Base-by-base conservation (phyloP, 2,113 vertebrate species). In the Cariama cristata region DNA sequence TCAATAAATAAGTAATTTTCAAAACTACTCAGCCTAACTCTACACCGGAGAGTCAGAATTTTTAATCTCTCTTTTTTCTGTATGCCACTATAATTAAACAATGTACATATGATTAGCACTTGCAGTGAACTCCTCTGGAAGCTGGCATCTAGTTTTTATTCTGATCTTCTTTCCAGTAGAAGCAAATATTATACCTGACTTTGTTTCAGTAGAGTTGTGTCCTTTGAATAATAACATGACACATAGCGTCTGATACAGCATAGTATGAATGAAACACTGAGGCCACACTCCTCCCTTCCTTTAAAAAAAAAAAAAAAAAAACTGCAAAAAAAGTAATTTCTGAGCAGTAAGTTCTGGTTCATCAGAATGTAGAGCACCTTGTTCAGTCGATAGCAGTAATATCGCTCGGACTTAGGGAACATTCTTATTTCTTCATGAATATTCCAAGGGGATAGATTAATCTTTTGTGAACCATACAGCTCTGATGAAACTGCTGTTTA, bases 381-480 rank as follows among this genome's bases (percentile, higher is more conserved):
- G 18, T 97, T 97, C 98, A 96, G 94, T 80, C 17, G 3, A 96
- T 44, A 97, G 80, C 62, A 93, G 68, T 79, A 97, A 94, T 96
- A 98, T 71, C 95, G 66, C 77, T 50, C 83, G 88, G 88, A 98
- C 75, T 96, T 91, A 88, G 53, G 50, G 62, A 98, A 97, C 74
- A 88, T 97, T 97, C 92, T 94, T 97, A 96, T 84, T 98, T 90
- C 98, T 96, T 98, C 94, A 97, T 98, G 95, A 98, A 98, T 98
- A 98, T 97, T 98, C 96, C 30, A 30, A 92, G 62, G 67, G 59
- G 60, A 77, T 88, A 97, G 79, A 95, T 97, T 96, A 97, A 98
- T 97, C 88, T 97, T 93, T 92, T 89, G 92, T 97, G 93, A 97
- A 94, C 56, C 88, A 81, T 49, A 90, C 52, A 96, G 91, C 66